phyloP scores from a whole-genome alignment of 1,140 invertebrate genomes.

The Bombus sibiricus region DNA sequence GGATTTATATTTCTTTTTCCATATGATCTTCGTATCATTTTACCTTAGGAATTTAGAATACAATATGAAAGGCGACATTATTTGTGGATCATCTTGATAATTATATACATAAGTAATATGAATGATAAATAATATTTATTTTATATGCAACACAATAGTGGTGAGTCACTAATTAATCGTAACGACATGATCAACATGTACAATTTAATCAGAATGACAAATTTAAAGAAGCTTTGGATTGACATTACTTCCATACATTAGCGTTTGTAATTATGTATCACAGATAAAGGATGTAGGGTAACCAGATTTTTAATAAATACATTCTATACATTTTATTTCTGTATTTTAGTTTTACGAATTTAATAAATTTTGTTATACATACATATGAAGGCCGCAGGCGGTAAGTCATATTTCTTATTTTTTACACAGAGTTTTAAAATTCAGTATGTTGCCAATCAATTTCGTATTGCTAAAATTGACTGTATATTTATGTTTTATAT shows the following conservation, averaged over 20 bases:
- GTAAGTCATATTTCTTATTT: not conserved
- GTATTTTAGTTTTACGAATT: not conserved
- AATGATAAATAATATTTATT: not conserved
- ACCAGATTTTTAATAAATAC: slow-evolving; percentile 44
- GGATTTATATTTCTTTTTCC: too few species aligned
- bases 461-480: not conserved
- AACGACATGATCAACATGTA: slow-evolving; percentile 76
- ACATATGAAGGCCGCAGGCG: too few species aligned
- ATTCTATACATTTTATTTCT: slow-evolving; percentile 1
- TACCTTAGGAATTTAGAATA: not conserved
- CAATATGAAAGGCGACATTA: not conserved
- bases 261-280: slow-evolving; percentile 82
- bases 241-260: slow-evolving; percentile 82
- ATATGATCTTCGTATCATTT: too few species aligned
- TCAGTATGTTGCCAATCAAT: not conserved
- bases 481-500: too few species aligned
- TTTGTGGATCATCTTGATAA: not conserved
- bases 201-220: slow-evolving; percentile 82
- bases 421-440: not conserved
- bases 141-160: slow-evolving; percentile 81
- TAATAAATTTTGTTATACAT: not conserved
- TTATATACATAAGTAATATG: not conserved
- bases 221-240: slow-evolving; percentile 82
- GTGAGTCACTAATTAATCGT: slow-evolving; percentile 79
- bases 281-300: slow-evolving; percentile 83